Evolutionary conservation across 2,888 invertebrate genomes (phyloP), one percentile per base, ranked within the genome.

Genomic region (Gisinianus flammeolus): DNA sequence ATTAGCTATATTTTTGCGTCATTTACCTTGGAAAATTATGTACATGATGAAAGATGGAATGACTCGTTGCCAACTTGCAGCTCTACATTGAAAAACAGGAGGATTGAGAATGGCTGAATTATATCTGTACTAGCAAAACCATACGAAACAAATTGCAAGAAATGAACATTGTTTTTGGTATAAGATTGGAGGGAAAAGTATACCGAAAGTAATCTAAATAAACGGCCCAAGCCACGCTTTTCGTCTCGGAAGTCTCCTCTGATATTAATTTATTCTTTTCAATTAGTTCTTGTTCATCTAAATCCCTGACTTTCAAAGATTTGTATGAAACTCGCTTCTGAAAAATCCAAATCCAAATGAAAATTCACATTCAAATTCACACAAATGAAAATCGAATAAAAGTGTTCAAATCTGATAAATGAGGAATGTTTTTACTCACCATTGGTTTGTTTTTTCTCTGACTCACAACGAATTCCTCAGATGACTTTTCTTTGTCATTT

Each of bases 311-410:
- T 66, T 66, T 66, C 5, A n/a, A n/a, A n/a, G n/a, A n/a, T n/a
- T 8, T 19, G 62, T 58, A 6, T 58, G 8, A 19, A 58, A 58
- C 16, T 26, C 26, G 6, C 93, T 79, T 94, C 87, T 71, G 95
- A 88, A 87, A 95, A 95, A 80, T 95, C 94, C 0, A 94, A 92
- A 86, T 90, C 90, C 6, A 88, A 16, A 44, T 44, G 6, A 44
- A 10, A 16, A 44, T 44, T 44, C 44, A 44, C 16, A 44, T 44
- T 16, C 44, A 10, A 6, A 44, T 6, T 44, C 44, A 10, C 16
- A 16, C n/a, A n/a, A n/a, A n/a, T n/a, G n/a, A n/a, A n/a, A n/a
- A n/a, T n/a, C n/a, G n/a, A n/a, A n/a, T n/a, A n/a, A n/a, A n/a
- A n/a, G n/a, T n/a, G n/a, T n/a, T n/a, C n/a, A n/a, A n/a, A n/a